Evolutionary conservation across 2,888 invertebrate species (phyloP).

Genomic region (Rhodophaea formosa): DNA sequence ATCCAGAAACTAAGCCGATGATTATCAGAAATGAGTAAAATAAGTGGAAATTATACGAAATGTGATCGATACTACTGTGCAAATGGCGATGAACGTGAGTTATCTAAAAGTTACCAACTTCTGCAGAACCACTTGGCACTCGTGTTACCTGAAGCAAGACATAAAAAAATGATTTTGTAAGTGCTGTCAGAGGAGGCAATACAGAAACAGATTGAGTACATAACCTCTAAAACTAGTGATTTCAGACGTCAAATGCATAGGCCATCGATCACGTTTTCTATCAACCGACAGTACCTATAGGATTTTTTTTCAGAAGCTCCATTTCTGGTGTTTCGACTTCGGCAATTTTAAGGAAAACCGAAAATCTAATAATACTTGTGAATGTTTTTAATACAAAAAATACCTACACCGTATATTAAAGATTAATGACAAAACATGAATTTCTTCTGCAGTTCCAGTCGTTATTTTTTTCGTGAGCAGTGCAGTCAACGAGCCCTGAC

Average conservation of each 20-base stretch:
- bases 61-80: slow-evolving; percentile 19
- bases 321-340: too few species aligned
- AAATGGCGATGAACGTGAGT: not conserved
- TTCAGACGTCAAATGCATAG: not conserved
- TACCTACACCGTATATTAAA: too few species aligned
- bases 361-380: too few species aligned
- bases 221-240: not conserved
- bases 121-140: not conserved
- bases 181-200: not conserved
- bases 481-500: too few species aligned
- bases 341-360: too few species aligned
- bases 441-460: too few species aligned
- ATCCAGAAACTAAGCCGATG: not conserved
- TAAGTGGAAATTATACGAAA: slow-evolving; percentile 15
- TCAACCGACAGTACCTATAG: too few species aligned
- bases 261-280: not conserved
- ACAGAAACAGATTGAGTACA: not conserved
- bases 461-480: too few species aligned
- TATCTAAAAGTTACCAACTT: not conserved
- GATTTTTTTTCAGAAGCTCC: too few species aligned
- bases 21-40: not conserved
- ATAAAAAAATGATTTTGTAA: slow-evolving; percentile 5
- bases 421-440: too few species aligned
- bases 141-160: slow-evolving; percentile 24
- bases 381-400: too few species aligned